A percentile compares a stretch with the other conserved stretches of the same genome.
Evolutionary conservation across 1,140 invertebrate species (phyloP).

Genomic region (Orussus abietinus): DNA sequence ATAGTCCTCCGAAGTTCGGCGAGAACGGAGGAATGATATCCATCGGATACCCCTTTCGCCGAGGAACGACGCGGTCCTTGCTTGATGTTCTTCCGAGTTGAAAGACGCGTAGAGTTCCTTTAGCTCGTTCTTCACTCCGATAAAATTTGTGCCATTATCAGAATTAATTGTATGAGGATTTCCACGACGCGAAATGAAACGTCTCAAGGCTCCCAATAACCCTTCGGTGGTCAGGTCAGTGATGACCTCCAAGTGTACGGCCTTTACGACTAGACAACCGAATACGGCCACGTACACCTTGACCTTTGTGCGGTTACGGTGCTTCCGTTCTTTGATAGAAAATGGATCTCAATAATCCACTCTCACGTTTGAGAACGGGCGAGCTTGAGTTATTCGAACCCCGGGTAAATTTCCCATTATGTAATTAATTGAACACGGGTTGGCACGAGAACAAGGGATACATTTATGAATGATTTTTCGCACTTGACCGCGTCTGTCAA

Average conservation of each 20-base stretch:
- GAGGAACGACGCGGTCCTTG: too few relatives aligned
- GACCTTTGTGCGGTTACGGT: neutral
- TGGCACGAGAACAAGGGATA: conserved; percentile 19
- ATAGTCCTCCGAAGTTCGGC: too few relatives aligned
- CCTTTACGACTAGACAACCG: conserved; percentile 28
- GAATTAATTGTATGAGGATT: conserved; percentile 24
- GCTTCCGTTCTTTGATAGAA: conserved; percentile 2
- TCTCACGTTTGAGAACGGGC: conserved; percentile 16
- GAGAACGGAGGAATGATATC: too few relatives aligned
- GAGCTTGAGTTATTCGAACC: conserved; percentile 5
- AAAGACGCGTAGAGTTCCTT: conserved; percentile 7
- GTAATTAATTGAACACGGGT: conserved; percentile 6
- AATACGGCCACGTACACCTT: conserved; percentile 32
- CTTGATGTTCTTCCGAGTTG: too few relatives aligned
- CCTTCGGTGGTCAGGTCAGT: conserved; percentile 26
- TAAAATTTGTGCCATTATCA: conserved; percentile 43
- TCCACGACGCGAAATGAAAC: conserved; percentile 7
- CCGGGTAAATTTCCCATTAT: conserved; percentile 15
- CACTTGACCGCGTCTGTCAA: conserved; percentile 16
- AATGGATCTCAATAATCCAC: conserved; percentile 22
- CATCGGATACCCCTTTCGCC: too few relatives aligned
- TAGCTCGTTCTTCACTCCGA: conserved; percentile 29
- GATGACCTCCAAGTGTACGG: conserved; percentile 35
- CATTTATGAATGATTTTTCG: conserved; percentile 17
- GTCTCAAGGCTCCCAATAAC: conserved; percentile 20